phyloP scores from a whole-genome alignment of 2,888 invertebrate species.

The Lochmaea crataegi region DNA sequence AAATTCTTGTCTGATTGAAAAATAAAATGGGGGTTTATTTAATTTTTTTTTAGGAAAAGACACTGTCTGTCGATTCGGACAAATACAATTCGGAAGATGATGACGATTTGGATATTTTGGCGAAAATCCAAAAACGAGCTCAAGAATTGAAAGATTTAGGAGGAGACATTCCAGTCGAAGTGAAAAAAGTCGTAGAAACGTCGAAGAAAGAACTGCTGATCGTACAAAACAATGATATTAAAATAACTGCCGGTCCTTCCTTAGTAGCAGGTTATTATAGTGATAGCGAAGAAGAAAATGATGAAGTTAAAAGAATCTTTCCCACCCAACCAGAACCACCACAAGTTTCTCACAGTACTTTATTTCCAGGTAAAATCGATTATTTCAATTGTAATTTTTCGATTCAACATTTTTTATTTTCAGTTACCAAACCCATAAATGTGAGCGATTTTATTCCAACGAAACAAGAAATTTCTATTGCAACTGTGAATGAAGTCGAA shows the following conservation, averaged over 20 bases:
- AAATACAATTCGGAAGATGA: conserved; percentile 48
- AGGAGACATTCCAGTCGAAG: conserved; percentile 61
- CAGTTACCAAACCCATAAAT: conserved; percentile 61
- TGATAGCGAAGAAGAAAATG: conserved; percentile 64
- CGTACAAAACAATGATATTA: conserved; percentile 34
- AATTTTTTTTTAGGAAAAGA: conserved; percentile 14
- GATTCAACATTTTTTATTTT: neutral
- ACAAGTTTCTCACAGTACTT: conserved; percentile 59
- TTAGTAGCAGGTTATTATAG: conserved; percentile 67
- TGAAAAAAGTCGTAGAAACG: conserved; percentile 54
- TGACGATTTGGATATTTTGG: conserved; percentile 63
- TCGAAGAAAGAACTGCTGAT: conserved; percentile 19
- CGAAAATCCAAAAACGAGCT: conserved; percentile 62
- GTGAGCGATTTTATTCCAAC: conserved; percentile 57
- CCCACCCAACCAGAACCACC: conserved; percentile 37
- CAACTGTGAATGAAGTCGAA: conserved; percentile 33
- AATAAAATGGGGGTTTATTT: neutral
- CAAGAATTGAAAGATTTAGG: conserved; percentile 64
- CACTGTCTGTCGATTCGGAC: conserved; percentile 25
- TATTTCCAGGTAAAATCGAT: conserved; percentile 62
- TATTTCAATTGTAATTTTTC: neutral
- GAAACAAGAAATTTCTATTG: conserved; percentile 26
- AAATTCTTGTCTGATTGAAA: neutral
- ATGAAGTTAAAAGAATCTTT: conserved; percentile 40
- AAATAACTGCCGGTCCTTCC: conserved; percentile 43